Evolutionary conservation across 2,888 invertebrate genomes (phyloP), one percentile per base, ranked within the genome.

Genomic region (Hirtodrosophila confusa): DNA sequence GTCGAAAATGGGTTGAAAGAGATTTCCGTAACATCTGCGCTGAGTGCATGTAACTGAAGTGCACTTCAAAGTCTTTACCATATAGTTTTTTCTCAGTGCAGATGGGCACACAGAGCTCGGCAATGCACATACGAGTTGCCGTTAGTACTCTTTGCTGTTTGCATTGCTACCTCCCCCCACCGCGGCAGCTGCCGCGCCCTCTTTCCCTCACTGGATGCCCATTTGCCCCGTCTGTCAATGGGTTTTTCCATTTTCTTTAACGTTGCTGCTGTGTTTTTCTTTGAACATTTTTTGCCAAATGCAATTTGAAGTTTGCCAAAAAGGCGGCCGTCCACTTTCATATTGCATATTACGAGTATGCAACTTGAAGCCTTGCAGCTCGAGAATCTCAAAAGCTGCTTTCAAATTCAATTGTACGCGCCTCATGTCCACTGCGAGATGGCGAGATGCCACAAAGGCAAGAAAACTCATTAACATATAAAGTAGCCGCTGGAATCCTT

Each of bases 391-490:
- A 41, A 44, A 45, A 62, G 75, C 75, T 86, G 76, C 61, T 80
- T 78, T 71, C 57, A 76, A 79, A 80, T 80, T 88, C 86, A 80
- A 88, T 80, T 80, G 80, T 51, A 66, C 37, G 73, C 55, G 51
- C 54, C 56, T 60, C 60, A 72, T 71, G 77, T 76, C 72, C 76
- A 71, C 41, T 47, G 45, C 5, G 12, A 7, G 41, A 64, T 4
- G 6, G 27, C 3, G 53, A 71, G 58, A 62, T 64, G 63, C 63
- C 78, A 55, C 45, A 75, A 63, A 57, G 67, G 66, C 65, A 77
- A 70, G 60, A 79, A 86, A 82, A 80, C 87, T 88, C 80, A 82
- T 82, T 82, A 82, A 84, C 80, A 82, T 82, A 86, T 84, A 88
- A 88, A 88, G 80, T 75, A 77, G 88, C 77, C 77, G 64, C 77